Conservation (phyloP, 2,113 vertebrate genomes). For the Saguinus midas region DNA sequence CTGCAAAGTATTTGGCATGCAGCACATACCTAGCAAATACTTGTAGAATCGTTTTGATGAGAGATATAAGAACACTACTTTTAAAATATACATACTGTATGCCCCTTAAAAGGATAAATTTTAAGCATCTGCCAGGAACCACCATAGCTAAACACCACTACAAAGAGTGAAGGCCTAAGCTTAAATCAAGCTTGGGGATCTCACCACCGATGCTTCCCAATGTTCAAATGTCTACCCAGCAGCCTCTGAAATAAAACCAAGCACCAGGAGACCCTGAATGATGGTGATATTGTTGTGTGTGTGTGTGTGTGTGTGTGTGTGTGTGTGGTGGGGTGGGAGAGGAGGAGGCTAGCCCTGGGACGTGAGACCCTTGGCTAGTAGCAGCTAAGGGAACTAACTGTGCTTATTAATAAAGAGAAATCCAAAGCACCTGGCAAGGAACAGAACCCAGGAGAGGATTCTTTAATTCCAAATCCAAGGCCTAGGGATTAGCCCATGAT, state of each 20-base stretch:
- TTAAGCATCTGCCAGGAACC: slow-evolving; percentile 20
- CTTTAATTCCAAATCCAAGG: neutral
- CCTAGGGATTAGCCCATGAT: neutral
- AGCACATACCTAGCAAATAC: neutral
- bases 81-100: slow-evolving; percentile 26
- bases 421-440: neutral
- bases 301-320: neutral
- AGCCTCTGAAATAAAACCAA: neutral
- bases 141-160: neutral
- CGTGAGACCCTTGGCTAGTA: neutral
- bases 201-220: neutral
- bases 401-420: neutral
- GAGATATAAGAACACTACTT: neutral
- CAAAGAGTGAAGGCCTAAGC: neutral
- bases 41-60: neutral
- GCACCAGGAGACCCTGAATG: neutral
- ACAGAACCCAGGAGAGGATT: neutral
- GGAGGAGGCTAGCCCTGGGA: neutral
- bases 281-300: too few species aligned
- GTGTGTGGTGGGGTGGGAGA: too few species aligned
- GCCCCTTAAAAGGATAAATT: slow-evolving; percentile 1
- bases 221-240: neutral
- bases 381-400: neutral
- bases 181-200: neutral
- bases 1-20: neutral